Conservation (phyloP, 2,113 vertebrate species). For the Silurus glanis region DNA sequence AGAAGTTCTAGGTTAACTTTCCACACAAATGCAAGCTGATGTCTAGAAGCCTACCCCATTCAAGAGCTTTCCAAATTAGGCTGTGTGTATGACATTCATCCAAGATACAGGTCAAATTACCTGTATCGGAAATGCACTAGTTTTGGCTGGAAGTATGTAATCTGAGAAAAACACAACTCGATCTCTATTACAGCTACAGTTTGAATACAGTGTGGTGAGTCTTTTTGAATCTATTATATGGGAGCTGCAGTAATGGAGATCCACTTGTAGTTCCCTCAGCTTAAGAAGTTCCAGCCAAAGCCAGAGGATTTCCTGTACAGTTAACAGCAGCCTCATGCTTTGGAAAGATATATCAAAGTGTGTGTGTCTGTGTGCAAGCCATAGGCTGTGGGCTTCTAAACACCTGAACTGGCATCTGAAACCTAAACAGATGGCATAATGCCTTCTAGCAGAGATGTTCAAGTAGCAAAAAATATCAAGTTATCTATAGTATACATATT, state of each 20-base stretch:
- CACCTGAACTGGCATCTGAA: slow-evolving; percentile 21
- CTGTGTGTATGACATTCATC: background rate
- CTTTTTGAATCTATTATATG: background rate
- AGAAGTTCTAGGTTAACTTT: slow-evolving; percentile 51
- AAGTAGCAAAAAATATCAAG: slow-evolving; percentile 13
- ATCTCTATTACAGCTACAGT: too few relatives aligned
- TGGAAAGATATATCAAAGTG: background rate
- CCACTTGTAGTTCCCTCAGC: background rate
- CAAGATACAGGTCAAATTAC: too few relatives aligned
- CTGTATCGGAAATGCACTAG: too few relatives aligned
- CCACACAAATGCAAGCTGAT: slow-evolving; percentile 23
- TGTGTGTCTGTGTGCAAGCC: slow-evolving; percentile 3
- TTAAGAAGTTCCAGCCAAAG: background rate
- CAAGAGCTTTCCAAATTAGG: slow-evolving; percentile 41
- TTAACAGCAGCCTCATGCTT: background rate
- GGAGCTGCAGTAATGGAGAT: background rate
- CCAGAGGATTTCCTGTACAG: background rate
- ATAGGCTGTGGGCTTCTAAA: slow-evolving; percentile 3
- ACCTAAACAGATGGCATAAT: slow-evolving; percentile 37
- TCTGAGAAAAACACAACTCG: too few relatives aligned
- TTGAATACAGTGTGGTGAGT: too few relatives aligned
- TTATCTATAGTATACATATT: too few relatives aligned
- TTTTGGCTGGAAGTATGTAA: too few relatives aligned
- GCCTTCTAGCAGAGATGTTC: slow-evolving; percentile 27
- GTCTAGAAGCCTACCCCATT: slow-evolving; percentile 9